Evolutionary conservation across 1,140 invertebrate species (phyloP).

Genomic region (Drosophila kohkoa): DNA sequence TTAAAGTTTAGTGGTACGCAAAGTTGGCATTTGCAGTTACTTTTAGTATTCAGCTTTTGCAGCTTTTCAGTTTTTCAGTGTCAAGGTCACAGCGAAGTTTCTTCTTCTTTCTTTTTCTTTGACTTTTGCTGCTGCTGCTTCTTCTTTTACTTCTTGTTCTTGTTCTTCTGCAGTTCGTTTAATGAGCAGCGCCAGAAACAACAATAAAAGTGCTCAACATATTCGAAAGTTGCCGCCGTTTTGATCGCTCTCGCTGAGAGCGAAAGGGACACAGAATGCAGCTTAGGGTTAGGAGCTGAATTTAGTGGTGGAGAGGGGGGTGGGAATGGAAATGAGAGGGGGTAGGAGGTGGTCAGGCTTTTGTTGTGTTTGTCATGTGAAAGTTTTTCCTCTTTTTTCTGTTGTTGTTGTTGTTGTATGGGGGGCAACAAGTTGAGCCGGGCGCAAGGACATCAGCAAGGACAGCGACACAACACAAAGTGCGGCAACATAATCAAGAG

Average conservation of each 20-base stretch:
- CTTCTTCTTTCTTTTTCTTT: conserved; percentile 16
- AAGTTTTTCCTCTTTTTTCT: conserved; percentile 1
- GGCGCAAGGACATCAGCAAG: conserved; percentile 3
- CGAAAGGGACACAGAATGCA: not conserved
- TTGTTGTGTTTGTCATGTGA: conserved; percentile 26
- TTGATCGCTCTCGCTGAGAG: conserved; percentile 25
- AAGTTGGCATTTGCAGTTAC: conserved; percentile 51
- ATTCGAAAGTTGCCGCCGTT: conserved; percentile 37
- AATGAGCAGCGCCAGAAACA: conserved; percentile 49
- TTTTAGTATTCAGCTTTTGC: conserved; percentile 43
- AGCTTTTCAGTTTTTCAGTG: conserved; percentile 45
- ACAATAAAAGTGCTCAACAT: conserved; percentile 34
- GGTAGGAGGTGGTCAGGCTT: not conserved
- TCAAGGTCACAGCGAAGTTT: conserved; percentile 48
- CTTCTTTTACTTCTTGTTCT: conserved; percentile 11
- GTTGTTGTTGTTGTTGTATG: not conserved
- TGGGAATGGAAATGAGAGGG: not conserved
- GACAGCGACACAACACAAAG: conserved; percentile 27
- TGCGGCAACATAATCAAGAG: conserved; percentile 80
- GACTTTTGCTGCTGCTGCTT: conserved; percentile 10
- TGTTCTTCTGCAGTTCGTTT: conserved; percentile 34
- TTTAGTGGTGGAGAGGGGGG: not conserved
- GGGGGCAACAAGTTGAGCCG: conserved; percentile 24
- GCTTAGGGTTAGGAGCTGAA: too few species aligned
- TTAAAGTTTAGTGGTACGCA: conserved; percentile 58